Conservation (phyloP, 2,888 invertebrate species). For the Melipona beecheii region DNA sequence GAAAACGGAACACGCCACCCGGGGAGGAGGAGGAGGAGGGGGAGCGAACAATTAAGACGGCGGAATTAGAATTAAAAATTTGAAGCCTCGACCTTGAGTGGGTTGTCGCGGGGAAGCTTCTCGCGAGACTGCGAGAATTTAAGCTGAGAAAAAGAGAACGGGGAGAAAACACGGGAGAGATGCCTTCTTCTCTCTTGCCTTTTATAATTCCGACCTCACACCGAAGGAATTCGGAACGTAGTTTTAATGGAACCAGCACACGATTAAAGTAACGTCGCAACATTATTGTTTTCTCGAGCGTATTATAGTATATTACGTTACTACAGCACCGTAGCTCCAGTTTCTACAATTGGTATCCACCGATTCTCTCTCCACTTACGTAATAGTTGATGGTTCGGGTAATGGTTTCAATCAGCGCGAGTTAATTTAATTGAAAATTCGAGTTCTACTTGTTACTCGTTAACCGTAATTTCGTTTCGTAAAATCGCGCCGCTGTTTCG, state of each 20-base stretch:
- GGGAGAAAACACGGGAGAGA: background rate
- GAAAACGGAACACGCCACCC: conserved; percentile 14
- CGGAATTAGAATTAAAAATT: conserved; percentile 46
- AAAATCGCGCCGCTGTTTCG: background rate
- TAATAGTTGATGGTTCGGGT: background rate
- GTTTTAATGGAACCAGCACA: background rate
- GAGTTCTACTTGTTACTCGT: background rate
- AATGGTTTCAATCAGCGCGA: background rate
- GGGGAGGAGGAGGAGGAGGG: background rate
- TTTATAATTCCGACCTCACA: background rate
- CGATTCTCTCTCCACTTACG: conserved; percentile 2
- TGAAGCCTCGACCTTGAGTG: conserved; percentile 27
- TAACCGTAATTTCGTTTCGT: background rate
- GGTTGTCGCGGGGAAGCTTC: conserved; percentile 13
- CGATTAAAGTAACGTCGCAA: background rate
- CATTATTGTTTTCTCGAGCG: background rate
- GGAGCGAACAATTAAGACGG: conserved; percentile 36
- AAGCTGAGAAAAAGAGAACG: conserved; percentile 13
- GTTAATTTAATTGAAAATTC: background rate
- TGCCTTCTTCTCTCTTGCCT: background rate
- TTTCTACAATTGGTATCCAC: background rate
- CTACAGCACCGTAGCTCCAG: background rate
- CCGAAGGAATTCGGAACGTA: background rate
- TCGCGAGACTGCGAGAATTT: conserved; percentile 1
- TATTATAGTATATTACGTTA: background rate